Evolutionary conservation across 2,797 vertebrate species (phyloP), one percentile per base, ranked within the genome.

Genomic region (Sebastes steindachneri): DNA sequence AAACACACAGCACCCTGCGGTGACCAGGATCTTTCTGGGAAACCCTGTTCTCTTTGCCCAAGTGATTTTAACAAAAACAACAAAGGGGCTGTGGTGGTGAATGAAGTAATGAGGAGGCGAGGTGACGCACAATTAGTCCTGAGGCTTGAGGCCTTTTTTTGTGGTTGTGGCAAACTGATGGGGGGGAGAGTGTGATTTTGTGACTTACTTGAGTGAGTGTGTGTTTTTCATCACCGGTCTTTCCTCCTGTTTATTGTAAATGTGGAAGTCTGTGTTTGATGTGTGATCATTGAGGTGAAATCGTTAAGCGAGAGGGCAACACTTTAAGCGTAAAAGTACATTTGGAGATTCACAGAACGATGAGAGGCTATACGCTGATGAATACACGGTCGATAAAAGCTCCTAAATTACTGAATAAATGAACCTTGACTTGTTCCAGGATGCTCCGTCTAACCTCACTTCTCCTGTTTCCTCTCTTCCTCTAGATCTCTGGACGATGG

Each of bases 401-500:
- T n/a, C 14, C 31, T 14, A 58, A 54, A 48, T 28, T 2, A 55
- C 0, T 57, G 5, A 70, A 35, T 60, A 26, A 68, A 64, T 14
- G 2, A 48, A 63, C 0, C 10, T 19, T 19, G 4, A 26, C 2
- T 28, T 75, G n/a, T 55, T 11, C 14, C 4, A 28, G 28, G 66
- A 31, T 55, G 19, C 55, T 77, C 3, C 1, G 1, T 79, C 83
- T 91, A 67, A 93, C 28, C 4, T 14, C 17, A 7, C 31, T 7
- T 33, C 19, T 77, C 9, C 17, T 78, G 11, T 79, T 45, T 69
- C 70, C 4, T 90, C 33, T 77, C 53, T 85, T 82, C 48, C 82
- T 85, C 67, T 71, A 95, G 91, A 88, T 86, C 65, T 85, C 77
- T 89, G 80, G 86, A 91, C 82, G 87, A 95, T 86, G 86, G 90